A percentile compares a stretch with the other conserved stretches of the same genome.
These are phyloP conservation scores for Drymodes brunneopygia DNA, from an alignment of 2,113 vertebrate species.

Conservation along the genomic window DNA sequence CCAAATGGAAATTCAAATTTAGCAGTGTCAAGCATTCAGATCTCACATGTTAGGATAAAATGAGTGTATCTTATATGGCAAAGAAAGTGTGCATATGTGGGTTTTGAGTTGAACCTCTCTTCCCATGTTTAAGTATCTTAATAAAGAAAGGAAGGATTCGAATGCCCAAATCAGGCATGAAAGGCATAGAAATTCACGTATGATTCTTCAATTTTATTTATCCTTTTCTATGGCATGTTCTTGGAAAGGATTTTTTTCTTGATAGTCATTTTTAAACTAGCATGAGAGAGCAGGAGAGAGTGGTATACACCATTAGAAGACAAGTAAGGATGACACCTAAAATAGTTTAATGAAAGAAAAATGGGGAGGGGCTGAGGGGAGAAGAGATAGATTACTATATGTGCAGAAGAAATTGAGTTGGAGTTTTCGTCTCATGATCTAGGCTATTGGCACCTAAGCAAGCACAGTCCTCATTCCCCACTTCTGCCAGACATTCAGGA, in stretches of 20 bases:
- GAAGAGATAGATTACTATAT: background rate
- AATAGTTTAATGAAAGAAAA: background rate
- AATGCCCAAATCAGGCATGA: background rate
- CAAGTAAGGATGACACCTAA: background rate
- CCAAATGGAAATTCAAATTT: constrained; percentile 26
- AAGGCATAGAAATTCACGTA: background rate
- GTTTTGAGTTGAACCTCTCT: background rate
- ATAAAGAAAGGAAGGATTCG: background rate
- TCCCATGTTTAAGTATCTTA: background rate
- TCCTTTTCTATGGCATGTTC: background rate
- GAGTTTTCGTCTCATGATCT: constrained; percentile 5
- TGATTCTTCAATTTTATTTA: background rate
- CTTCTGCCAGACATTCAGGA: background rate
- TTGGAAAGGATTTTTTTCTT: background rate
- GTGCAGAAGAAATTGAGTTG: constrained; percentile 13
- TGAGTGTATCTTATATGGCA: background rate
- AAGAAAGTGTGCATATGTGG: background rate
- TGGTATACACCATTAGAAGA: background rate
- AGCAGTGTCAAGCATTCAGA: background rate
- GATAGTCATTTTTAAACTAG: background rate
- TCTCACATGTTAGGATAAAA: background rate
- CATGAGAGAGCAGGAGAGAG: background rate
- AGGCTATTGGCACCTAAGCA: background rate
- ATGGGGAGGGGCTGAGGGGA: rapidly evolving
- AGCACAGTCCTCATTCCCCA: background rate